These are phyloP conservation scores for Ceratotherium simum DNA, from an alignment of 2,113 vertebrate species.

Conservation along the genomic window DNA sequence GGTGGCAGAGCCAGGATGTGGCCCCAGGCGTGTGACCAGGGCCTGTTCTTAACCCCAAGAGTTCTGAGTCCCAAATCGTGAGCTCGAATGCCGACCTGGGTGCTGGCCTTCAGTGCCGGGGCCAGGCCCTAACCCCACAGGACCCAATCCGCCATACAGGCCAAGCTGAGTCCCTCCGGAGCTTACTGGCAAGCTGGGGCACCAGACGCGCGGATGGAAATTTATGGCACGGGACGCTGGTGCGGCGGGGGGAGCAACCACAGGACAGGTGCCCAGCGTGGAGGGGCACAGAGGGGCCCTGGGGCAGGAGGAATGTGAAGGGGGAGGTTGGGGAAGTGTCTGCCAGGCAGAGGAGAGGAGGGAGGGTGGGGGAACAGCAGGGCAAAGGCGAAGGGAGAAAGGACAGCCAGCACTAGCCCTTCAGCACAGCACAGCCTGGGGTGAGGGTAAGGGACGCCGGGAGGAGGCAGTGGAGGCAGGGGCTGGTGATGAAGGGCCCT, in stretches of 20 bases:
- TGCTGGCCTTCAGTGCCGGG: not conserved
- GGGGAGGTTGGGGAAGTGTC: not conserved
- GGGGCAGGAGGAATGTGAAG: fast-evolving
- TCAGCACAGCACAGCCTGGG: fast-evolving
- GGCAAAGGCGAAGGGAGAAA: not conserved
- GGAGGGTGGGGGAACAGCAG: not conserved
- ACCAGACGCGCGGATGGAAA: fast-evolving
- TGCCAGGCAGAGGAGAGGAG: not conserved
- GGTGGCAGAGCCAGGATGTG: not conserved
- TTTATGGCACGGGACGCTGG: not conserved
- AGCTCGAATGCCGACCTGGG: fast-evolving
- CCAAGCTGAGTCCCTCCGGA: not conserved
- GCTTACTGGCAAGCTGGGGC: not conserved
- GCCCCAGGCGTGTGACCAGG: not conserved
- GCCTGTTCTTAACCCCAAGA: not conserved
- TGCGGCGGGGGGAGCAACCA: not conserved
- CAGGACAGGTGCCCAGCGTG: fast-evolving
- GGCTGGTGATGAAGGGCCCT: not conserved
- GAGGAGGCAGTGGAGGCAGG: not conserved
- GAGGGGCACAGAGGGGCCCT: not conserved
- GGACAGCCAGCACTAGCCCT: too few species aligned
- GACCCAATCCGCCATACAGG: too few species aligned
- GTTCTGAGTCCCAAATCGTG: fast-evolving
- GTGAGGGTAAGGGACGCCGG: fast-evolving
- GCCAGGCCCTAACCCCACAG: not conserved